A percentile compares a stretch with the other conserved stretches of the same genome.
Conservation (phyloP, 2,113 vertebrate genomes). For the Rhizomys pruinosus region DNA sequence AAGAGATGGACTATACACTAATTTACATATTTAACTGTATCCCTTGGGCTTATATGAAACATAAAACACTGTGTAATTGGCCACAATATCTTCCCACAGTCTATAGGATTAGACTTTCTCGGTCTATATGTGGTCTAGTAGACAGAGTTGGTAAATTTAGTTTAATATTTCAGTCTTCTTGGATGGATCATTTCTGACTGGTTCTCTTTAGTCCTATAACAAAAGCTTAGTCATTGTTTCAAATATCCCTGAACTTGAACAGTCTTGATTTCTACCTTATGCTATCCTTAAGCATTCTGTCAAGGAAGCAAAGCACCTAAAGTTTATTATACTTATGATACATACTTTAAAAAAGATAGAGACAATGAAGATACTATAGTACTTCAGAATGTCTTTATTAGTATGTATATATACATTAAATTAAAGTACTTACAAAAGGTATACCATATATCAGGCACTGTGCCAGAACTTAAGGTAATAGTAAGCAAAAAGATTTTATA, state of each 20-base stretch:
- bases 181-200: constrained; percentile 39
- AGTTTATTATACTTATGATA: not conserved
- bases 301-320: not conserved
- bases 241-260: constrained; percentile 31
- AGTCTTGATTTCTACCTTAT: constrained; percentile 27
- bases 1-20: not conserved
- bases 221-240: constrained; percentile 43
- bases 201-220: not conserved
- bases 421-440: not conserved
- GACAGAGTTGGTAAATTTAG: not conserved
- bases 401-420: not conserved
- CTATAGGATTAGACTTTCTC: not conserved
- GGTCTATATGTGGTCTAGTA: not conserved
- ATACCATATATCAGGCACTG: not conserved
- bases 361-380: not conserved
- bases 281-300: not conserved
- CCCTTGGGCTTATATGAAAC: not conserved
- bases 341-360: not conserved
- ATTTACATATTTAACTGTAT: not conserved
- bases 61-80: not conserved
- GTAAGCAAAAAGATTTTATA: not conserved
- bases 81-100: not conserved
- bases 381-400: constrained; percentile 17
- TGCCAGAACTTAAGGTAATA: not conserved
- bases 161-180: constrained; percentile 5